phyloP scores from a whole-genome alignment of 2,797 vertebrate species.

The Neopelma chrysocephalum region DNA sequence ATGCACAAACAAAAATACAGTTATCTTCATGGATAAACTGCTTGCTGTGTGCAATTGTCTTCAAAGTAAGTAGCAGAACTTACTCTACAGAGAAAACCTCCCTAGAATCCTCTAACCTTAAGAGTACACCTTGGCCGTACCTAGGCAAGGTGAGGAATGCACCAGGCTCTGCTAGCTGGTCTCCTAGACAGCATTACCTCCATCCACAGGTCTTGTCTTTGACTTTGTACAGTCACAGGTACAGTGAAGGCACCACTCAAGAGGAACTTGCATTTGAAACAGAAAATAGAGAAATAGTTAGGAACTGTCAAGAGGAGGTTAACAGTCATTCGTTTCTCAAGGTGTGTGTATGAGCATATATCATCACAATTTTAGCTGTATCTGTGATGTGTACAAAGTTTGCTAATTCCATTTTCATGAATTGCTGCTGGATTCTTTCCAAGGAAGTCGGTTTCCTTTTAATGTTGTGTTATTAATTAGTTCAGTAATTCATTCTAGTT shows the following conservation, averaged over 20 bases:
- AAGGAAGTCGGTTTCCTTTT: conserved; percentile 10
- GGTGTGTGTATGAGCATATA: not conserved
- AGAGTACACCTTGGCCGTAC: rapidly evolving
- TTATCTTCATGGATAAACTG: not conserved
- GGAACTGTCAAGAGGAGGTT: not conserved
- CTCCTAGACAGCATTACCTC: not conserved
- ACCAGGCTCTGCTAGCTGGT: not conserved
- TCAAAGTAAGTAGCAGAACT: not conserved
- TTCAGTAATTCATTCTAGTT: conserved; percentile 6
- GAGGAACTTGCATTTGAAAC: not conserved
- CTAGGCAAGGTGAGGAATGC: not conserved
- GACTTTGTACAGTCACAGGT: not conserved
- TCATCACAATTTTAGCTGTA: not conserved
- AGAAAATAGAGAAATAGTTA: not conserved
- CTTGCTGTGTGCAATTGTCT: not conserved
- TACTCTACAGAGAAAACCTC: not conserved
- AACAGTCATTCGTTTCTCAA: not conserved
- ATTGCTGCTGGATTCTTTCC: conserved; percentile 27
- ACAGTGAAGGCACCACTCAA: not conserved
- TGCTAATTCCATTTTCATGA: not conserved
- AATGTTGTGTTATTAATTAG: conserved; percentile 35
- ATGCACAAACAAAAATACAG: not conserved
- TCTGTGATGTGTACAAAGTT: not conserved
- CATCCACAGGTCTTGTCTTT: not conserved
- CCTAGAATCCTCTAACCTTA: not conserved